phyloP scores from a whole-genome alignment of 2,113 vertebrate species.

The Lathamus discolor region DNA sequence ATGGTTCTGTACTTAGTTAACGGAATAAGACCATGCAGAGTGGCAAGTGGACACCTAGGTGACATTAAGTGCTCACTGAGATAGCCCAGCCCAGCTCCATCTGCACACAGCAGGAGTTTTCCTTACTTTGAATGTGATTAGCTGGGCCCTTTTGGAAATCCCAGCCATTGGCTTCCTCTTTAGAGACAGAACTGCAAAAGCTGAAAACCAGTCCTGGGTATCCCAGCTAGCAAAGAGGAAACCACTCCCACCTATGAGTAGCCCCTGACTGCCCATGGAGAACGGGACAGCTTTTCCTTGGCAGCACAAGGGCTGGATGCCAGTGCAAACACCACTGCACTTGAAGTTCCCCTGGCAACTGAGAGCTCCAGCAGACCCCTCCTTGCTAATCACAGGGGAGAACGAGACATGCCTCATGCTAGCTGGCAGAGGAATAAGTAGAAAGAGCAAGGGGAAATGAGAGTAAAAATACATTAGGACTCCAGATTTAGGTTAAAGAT shows the following conservation, averaged over 20 bases:
- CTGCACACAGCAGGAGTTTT: neutral
- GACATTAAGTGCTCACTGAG: neutral
- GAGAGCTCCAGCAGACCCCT: neutral
- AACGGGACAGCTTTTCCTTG: neutral
- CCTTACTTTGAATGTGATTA: neutral
- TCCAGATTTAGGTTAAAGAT: neutral
- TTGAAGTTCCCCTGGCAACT: neutral
- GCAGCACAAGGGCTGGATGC: neutral
- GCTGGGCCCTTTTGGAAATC: neutral
- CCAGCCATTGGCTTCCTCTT: neutral
- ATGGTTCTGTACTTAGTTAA: neutral
- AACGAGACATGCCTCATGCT: neutral
- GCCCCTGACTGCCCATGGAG: neutral
- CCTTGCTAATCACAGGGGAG: neutral
- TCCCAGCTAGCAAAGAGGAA: neutral
- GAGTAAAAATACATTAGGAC: neutral
- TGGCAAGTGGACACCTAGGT: neutral
- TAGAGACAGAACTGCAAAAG: neutral
- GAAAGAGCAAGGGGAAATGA: neutral
- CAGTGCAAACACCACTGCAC: neutral
- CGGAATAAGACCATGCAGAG: neutral
- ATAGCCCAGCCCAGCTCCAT: neutral
- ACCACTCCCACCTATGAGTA: neutral
- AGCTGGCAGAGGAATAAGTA: neutral
- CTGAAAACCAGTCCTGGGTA: neutral